Base-by-base conservation (phyloP, 2,888 invertebrate genomes). In the Aphodius sticticus region DNA sequence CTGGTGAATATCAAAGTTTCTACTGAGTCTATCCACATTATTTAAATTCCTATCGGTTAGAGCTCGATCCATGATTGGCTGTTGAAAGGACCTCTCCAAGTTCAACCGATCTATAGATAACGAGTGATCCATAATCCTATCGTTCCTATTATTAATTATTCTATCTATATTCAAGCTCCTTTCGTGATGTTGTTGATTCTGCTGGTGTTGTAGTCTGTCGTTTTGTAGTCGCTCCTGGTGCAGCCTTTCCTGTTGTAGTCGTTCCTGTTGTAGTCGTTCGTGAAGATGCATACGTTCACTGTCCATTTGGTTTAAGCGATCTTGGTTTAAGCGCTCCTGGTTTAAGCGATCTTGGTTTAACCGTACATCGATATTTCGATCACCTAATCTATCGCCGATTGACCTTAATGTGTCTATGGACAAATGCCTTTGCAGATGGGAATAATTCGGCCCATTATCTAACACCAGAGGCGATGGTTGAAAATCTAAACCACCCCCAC, bases 401-500 rank as follows among this genome's bases (percentile, higher is more conserved):
- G 87, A 88, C 7, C 90, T 85, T 77, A 90, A 81, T 69, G 89
- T 89, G 84, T 89, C 90, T 80, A 90, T 88, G 79, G 89, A 89
- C 53, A 53, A 5, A 53, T 53, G 53, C 69, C 89, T 84, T 83
- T 89, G 89, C 69, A 89, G 87, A 83, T 89, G 88, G 77, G 87
- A 86, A 79, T 86, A 86, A 84, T 88, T 88, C 80, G 88, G 86
- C 76, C 87, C 82, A 83, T 87, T 87, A 80, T 89, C 88, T 78
- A 89, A 87, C 69, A 88, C 83, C 82, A 89, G 85, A 85, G 87
- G 85, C 77, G 87, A 86, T 81, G 87, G 87, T 86, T 89, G 89
- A 84, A 89, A 89, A 81, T 89, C 89, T 87, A 89, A 86, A 80
- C 89, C 89, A 80, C 89, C 89, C 70, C 88, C 89, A 16, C 86